Evolutionary conservation across 2,797 vertebrate species (phyloP).

Genomic region (Bradypus variegatus): DNA sequence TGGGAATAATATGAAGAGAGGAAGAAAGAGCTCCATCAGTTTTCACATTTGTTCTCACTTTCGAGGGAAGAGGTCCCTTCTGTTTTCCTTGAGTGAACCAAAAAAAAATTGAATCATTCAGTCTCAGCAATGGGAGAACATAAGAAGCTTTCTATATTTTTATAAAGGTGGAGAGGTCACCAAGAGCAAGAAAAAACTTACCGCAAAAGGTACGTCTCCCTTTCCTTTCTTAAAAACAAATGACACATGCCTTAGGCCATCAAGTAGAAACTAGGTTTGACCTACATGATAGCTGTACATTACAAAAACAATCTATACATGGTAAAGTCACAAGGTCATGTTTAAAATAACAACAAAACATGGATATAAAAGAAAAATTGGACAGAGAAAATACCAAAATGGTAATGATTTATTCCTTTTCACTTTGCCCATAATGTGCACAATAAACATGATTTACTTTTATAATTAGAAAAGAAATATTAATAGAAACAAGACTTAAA

Average conservation of each 20-base stretch:
- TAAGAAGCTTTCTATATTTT: neutral
- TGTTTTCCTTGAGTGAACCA: neutral
- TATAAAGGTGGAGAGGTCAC: neutral
- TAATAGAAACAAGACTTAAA: neutral
- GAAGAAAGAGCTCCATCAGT: neutral
- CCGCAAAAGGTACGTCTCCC: neutral
- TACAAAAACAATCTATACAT: neutral
- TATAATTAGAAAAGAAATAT: neutral
- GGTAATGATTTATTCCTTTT: neutral
- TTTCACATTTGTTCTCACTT: neutral
- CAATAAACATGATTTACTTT: neutral
- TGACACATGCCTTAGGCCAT: too few species aligned
- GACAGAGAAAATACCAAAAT: neutral
- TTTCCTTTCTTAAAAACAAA: neutral
- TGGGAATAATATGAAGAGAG: neutral
- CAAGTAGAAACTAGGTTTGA: neutral
- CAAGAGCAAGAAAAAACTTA: neutral
- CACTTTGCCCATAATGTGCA: neutral
- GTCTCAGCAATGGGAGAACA: neutral
- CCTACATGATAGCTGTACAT: neutral
- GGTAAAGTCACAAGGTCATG: neutral
- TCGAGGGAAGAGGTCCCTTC: neutral
- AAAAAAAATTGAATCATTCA: neutral
- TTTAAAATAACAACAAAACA: neutral
- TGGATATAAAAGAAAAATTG: neutral